Evolutionary conservation across 1,140 invertebrate species (phyloP).

Genomic region (Neoseiulus cucumeris): DNA sequence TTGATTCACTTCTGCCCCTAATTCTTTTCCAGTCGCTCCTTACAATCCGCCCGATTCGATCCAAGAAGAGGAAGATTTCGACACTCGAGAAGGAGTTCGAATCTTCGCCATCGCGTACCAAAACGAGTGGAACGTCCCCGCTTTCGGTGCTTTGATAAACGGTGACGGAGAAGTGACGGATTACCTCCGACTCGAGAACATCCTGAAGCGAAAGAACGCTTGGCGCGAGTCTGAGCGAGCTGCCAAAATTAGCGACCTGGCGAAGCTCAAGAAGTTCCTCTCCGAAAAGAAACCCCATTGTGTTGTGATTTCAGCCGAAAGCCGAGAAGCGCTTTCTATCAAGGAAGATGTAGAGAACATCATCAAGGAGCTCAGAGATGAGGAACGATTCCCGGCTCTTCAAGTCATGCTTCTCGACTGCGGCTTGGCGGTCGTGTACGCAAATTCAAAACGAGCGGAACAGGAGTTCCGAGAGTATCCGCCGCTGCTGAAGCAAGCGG

Average conservation of each 20-base stretch:
- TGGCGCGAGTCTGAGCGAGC: slow-evolving; percentile 46
- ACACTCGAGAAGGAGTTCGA: slow-evolving; percentile 57
- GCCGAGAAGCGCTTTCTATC: slow-evolving; percentile 57
- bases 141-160: slow-evolving; percentile 66
- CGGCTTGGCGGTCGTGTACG: slow-evolving; percentile 69
- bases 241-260: slow-evolving; percentile 49
- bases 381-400: slow-evolving; percentile 68
- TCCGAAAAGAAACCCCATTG: slow-evolving; percentile 67
- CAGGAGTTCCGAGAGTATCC: slow-evolving; percentile 82
- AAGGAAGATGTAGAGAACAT: slow-evolving; percentile 61
- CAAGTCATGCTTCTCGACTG: slow-evolving; percentile 57
- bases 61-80: slow-evolving; percentile 72
- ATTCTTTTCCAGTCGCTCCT: slow-evolving; percentile 42
- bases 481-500: slow-evolving; percentile 59
- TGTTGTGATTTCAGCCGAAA: slow-evolving; percentile 58
- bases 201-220: slow-evolving; percentile 58
- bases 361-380: slow-evolving; percentile 47
- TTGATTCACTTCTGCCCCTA: not conserved
- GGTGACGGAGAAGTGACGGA: slow-evolving; percentile 79
- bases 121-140: slow-evolving; percentile 58
- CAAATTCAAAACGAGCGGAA: slow-evolving; percentile 66
- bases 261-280: slow-evolving; percentile 64
- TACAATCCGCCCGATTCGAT: slow-evolving; percentile 49
- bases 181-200: slow-evolving; percentile 59
- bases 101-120: slow-evolving; percentile 73